These are phyloP conservation scores for Rhorus exstirpatorius DNA, from an alignment of 2,888 invertebrate species.

Conservation along the genomic window DNA sequence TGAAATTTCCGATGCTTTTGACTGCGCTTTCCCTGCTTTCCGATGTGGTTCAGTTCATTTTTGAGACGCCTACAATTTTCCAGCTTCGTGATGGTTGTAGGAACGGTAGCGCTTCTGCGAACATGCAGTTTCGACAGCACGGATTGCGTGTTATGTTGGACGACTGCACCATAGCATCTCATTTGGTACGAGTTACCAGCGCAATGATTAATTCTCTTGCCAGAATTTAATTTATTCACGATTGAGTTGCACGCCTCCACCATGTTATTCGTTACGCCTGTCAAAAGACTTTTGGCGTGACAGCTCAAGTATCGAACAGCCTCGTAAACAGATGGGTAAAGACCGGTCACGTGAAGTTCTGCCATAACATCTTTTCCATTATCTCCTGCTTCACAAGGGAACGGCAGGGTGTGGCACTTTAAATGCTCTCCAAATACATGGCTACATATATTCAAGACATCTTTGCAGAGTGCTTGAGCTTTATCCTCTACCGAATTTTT, in stretches of 20 bases:
- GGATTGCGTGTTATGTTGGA: neutral
- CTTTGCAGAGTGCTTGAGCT: too few relatives aligned
- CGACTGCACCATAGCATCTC: neutral
- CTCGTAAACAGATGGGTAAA: neutral
- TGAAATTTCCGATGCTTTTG: neutral
- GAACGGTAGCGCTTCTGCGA: neutral
- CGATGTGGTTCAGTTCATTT: too few relatives aligned
- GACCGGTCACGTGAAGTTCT: neutral
- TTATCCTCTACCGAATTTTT: too few relatives aligned
- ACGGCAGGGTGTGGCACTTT: conserved; percentile 35
- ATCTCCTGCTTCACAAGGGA: neutral
- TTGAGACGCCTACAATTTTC: neutral
- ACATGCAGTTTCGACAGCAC: neutral
- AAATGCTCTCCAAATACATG: conserved; percentile 72
- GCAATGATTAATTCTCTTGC: neutral
- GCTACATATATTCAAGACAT: too few relatives aligned
- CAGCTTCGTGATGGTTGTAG: neutral
- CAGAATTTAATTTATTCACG: neutral
- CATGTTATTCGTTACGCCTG: neutral
- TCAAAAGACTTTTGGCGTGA: neutral
- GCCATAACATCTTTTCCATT: neutral
- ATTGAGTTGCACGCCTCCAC: neutral
- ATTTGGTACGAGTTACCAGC: neutral
- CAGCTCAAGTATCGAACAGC: conserved; percentile 42
- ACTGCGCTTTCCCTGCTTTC: too few relatives aligned